Evolutionary conservation across 2,888 invertebrate species (phyloP), one percentile per base, ranked within the genome.

Genomic region (Diadegma fenestrale): DNA sequence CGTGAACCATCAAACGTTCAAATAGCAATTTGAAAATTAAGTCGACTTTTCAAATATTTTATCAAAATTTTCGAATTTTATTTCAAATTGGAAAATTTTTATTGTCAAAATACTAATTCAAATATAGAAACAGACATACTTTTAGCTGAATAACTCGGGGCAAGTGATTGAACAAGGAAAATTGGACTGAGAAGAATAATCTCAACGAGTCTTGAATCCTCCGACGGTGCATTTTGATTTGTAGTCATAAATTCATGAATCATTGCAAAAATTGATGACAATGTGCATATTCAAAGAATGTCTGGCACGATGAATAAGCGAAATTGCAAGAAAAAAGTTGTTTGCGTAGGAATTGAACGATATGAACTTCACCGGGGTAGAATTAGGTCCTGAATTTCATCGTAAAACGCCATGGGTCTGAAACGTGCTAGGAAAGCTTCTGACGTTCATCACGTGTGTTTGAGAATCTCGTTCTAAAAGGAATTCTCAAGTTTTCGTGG

Each of bases 401-500:
- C 33, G 37, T 72, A 73, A 71, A 41, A 54, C 26, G 54, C 22
- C 37, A 19, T 48, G 43, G 10, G 26, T 19, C 54, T 14, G 2
- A 26, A 26, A 58, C 7, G 7, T 10, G 41, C 43, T 8, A 7
- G 0, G 26, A 58, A n/a, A 58, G 26, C 37, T 26, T n/a, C 22
- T 8, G n/a, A 14, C 48, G 48, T 64, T 61, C 61, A 41, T 73
- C 66, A 51, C 66, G 41, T 51, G 33, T 43, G 19, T 37, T n/a
- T 33, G 33, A n/a, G 54, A 64, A 37, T n/a, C 45, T 45, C 10
- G 45, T 43, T 77, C 41, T 43, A 33, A 85, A 85, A 80, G 61
- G 80, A n/a, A 76, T 85, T 80, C 19, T 51, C 14, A 86, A 80
- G 54, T 71, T 83, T 33, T 26, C 26, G 41, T 19, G 54, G 41